Base-by-base conservation (phyloP, 2,888 invertebrate genomes). In the Ectobius pallidus region DNA sequence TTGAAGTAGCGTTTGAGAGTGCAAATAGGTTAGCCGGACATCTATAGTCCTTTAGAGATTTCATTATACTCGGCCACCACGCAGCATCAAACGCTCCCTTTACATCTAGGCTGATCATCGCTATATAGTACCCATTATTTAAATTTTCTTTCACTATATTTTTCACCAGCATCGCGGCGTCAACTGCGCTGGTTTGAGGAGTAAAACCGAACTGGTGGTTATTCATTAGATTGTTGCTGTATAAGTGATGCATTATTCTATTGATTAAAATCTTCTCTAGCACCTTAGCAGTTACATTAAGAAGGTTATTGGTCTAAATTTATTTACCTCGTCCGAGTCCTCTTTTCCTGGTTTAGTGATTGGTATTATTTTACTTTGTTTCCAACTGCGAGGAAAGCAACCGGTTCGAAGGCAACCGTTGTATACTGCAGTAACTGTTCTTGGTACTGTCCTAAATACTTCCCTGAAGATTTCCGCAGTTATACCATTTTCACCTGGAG, bases 41-140 rank as follows among this genome's bases (percentile, higher is more conserved):
- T 6, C 3, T 14, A 4, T 3, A 18, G 18, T 3, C 25, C 11
- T 18, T 27, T 30, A 25, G 27, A 27, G 27, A 25, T 16, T 27
- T 30, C 7, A 63, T 34, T 4, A 46, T 46, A n/a, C 46, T 46
- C 3, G 46, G 46, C 46, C 46, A 46, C 46, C 46, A 46, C n/a
- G 62, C 62, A 25, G 32, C 32, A 62, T 63, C 34, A 39, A 4
- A 63, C 14, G 39, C 62, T 18, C 42, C 62, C 27, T 63, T 63
- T 16, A 63, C 42, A 30, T 63, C 18, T 22, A 63, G 2, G 18
- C 58, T 27, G 27, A 58, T 9, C 16, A 3, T 4, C 1, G 9
- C 61, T 55, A 22, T n/a, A 22, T 55, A 55, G 3, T 46, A n/a
- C 4, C n/a, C 46, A 14, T 46, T 11, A 6, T 18, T 25, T 11